These are phyloP conservation scores for Eremobia ochroleuca DNA, from an alignment of 2,888 invertebrate genomes.

Conservation along the genomic window DNA sequence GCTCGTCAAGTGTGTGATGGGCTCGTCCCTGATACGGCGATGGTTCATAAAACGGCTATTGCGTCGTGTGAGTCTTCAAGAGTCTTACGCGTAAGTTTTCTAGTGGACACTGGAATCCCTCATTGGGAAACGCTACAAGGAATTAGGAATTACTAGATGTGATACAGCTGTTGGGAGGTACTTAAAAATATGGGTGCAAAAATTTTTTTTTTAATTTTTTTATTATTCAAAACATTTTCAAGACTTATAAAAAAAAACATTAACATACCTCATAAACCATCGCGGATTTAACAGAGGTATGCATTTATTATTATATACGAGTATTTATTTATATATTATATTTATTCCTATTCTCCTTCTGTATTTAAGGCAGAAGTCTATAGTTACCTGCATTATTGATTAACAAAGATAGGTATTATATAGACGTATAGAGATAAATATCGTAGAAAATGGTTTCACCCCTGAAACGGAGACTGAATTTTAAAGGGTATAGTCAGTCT, in stretches of 20 bases:
- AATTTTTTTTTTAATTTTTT: no score
- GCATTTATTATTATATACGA: no score
- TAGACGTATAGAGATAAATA: background rate
- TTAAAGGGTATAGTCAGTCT: background rate
- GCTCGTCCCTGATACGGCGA: conserved; percentile 50
- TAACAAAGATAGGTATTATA: background rate
- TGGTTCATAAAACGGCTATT: conserved; percentile 69
- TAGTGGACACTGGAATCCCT: conserved; percentile 66
- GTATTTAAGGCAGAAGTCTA: background rate
- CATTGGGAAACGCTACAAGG: conserved; percentile 43
- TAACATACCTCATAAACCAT: no score
- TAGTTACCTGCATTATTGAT: background rate
- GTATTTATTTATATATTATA: no score
- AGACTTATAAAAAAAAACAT: no score
- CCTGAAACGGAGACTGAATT: background rate
- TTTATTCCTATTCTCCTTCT: background rate
- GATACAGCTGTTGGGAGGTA: conserved; percentile 2
- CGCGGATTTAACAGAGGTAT: no score
- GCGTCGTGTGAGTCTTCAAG: conserved; percentile 63
- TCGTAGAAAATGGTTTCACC: background rate
- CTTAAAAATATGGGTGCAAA: no score
- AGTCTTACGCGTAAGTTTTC: conserved; percentile 69
- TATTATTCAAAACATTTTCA: no score
- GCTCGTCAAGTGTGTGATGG: conserved; percentile 33
- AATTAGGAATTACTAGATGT: conserved; percentile 34